Base-by-base conservation (phyloP, 2,113 vertebrate genomes). In the Bubalus kerabau region DNA sequence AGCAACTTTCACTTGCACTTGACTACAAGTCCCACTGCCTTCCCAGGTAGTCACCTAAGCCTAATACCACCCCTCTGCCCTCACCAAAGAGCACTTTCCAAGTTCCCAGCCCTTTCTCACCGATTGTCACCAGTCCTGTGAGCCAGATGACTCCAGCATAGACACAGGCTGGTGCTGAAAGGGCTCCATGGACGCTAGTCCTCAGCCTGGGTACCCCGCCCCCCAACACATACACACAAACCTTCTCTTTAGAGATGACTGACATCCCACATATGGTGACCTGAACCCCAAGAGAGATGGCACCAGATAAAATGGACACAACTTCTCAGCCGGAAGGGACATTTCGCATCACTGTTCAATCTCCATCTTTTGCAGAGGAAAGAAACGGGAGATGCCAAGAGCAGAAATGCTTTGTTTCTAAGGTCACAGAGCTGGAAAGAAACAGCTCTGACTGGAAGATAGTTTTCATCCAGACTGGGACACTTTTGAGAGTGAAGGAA, bases 61-160 rank as follows among this genome's bases (percentile, higher is more conserved):
- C 50, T 30, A 10, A 30, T 5, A 12, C 26, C 32, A 21, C 30
- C 32, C 7, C 43, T 2, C 12, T 1, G 32, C 1, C 26, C 50
- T 32, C 19, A 2, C 15, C 3, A n/a, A 6, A 2, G 21, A 36
- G 40, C 56, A 0, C 59, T 19, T 7, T 1, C 48, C 78, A 13
- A 32, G 60, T 26, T 11, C 48, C 62, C 50, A 50, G 74, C 26
- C 2, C 36, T 85, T 11, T 56, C 54, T 15, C 7, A 4, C 67
- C 12, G n/a, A 12, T 7, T 32, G 32, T 17, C 74, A 12, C 56
- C 1, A 2, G 40, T 13, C 59, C 30, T 3, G 16, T 0, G 52
- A 92, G 40, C 59, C 74, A 1, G 81, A 12, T 3, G 28, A 23
- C 85, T 9, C 32, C 57, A 1, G 56, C 32, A 3, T 2, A 2